Conservation (phyloP, 2,797 vertebrate species). For the Luscinia luscinia region DNA sequence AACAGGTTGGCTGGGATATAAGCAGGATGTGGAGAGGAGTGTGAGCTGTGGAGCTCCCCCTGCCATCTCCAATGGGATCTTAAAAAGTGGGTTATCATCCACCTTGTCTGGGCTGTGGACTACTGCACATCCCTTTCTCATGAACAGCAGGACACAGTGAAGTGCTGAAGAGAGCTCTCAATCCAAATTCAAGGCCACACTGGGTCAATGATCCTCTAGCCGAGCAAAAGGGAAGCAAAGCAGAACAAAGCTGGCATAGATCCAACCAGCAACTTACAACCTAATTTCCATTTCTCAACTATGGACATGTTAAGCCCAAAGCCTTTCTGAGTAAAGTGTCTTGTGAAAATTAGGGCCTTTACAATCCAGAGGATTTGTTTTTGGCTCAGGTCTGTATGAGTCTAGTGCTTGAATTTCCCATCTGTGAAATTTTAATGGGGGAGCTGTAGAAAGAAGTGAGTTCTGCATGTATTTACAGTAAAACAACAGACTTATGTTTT, state of each 20-base stretch:
- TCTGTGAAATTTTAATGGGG: constrained; percentile 51
- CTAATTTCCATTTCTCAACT: constrained; percentile 4
- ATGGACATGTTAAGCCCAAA: neutral
- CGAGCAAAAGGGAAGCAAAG: neutral
- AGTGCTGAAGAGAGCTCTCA: neutral
- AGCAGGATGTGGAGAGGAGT: neutral
- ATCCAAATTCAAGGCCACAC: neutral
- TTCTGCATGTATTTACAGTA: neutral
- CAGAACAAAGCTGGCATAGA: neutral
- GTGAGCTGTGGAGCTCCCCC: rapidly evolving
- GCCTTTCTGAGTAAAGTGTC: neutral
- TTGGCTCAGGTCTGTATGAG: neutral
- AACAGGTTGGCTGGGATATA: neutral
- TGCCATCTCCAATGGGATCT: neutral
- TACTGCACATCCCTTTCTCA: neutral
- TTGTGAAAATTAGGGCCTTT: constrained; percentile 34
- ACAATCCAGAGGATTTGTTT: neutral
- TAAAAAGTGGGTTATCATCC: neutral
- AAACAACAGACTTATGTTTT: neutral
- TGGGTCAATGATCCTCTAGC: neutral
- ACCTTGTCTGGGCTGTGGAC: neutral
- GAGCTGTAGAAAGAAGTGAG: neutral
- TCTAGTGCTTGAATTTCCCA: neutral
- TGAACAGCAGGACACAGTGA: neutral
- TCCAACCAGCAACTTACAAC: neutral